A percentile compares a stretch with the other conserved stretches of the same genome.
phyloP scores from a whole-genome alignment of 2,113 vertebrate species.

The Catharus bicknelli region DNA sequence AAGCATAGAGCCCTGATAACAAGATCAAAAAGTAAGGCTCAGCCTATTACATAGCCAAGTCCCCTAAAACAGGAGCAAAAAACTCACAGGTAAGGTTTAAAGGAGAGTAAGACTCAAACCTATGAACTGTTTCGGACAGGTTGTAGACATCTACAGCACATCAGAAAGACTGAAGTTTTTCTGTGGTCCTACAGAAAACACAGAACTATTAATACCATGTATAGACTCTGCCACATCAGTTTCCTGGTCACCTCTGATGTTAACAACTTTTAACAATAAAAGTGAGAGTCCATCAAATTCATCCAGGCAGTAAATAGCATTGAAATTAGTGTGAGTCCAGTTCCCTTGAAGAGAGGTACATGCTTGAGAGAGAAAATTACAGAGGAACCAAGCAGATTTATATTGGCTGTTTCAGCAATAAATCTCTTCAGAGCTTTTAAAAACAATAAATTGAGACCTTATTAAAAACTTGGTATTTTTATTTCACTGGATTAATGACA shows the following conservation, averaged over 20 bases:
- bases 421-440: slow-evolving; percentile 29
- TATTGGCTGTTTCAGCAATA: slow-evolving; percentile 13
- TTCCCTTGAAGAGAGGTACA: neutral
- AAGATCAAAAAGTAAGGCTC: neutral
- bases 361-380: slow-evolving; percentile 32
- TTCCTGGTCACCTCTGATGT: neutral
- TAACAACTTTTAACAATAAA: slow-evolving; percentile 21
- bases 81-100: neutral
- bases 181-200: neutral
- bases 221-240: neutral
- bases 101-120: neutral
- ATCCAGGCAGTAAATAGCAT: slow-evolving; percentile 20
- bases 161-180: neutral
- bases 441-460: slow-evolving; percentile 44
- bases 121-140: neutral
- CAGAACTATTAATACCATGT: neutral
- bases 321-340: slow-evolving; percentile 10
- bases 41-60: neutral
- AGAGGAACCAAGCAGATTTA: slow-evolving; percentile 34
- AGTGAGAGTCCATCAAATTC: slow-evolving; percentile 17
- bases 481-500: slow-evolving; percentile 51
- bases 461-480: slow-evolving; percentile 45
- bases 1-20: neutral
- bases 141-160: neutral
- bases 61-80: neutral